Percentiles rank a stretch among this genome's conserved stretches.
phyloP scores from a whole-genome alignment of 2,113 vertebrate genomes.

The Brachyhypopomus gauderio region DNA sequence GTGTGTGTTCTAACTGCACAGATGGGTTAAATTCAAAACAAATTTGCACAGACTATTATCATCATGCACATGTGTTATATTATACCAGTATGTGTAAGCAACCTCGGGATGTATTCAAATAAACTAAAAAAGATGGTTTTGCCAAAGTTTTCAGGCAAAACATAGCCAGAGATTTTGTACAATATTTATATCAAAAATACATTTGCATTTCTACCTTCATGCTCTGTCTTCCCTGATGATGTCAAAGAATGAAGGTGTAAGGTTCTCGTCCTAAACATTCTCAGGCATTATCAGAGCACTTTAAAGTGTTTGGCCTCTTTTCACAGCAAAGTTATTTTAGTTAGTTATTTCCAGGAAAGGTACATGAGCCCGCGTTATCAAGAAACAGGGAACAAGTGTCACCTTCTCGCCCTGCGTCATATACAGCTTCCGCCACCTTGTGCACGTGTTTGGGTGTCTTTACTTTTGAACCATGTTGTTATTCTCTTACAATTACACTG shows the following conservation, averaged over 20 bases:
- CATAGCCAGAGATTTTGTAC: no score
- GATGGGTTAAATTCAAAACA: no score
- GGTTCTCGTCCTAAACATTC: neutral
- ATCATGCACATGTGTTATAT: no score
- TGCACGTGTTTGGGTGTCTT: neutral
- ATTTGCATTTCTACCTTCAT: no score
- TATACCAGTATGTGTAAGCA: neutral
- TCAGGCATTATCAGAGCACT: neutral
- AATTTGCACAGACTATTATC: no score
- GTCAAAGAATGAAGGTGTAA: neutral
- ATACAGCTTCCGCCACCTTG: conserved; percentile 16
- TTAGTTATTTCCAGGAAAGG: conserved; percentile 23
- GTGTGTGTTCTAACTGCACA: no score
- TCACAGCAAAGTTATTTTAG: neutral
- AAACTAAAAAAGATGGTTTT: no score
- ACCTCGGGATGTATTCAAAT: no score
- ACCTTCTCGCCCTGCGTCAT: conserved; percentile 15
- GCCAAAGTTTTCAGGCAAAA: no score
- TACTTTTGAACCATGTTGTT: neutral
- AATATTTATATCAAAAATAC: no score
- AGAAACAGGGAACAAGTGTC: conserved; percentile 22
- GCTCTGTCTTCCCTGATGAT: neutral
- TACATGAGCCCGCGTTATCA: conserved; percentile 21
- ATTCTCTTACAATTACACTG: neutral
- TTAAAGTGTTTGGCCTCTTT: neutral